Conservation (phyloP, 2,888 invertebrate species). For the Penaeus monodon region DNA sequence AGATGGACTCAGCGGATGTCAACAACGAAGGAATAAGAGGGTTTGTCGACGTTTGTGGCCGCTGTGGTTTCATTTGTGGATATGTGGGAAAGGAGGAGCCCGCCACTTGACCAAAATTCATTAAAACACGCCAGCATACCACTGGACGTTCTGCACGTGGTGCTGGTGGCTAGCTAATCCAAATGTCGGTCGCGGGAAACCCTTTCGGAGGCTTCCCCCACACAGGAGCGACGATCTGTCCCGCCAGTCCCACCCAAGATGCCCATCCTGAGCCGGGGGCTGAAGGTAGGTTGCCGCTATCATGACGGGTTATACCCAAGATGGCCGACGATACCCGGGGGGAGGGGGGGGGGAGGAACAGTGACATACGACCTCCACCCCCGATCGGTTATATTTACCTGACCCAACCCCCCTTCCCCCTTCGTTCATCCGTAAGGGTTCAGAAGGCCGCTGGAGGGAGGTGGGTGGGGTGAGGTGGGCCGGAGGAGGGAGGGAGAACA, state of each 20-base stretch:
- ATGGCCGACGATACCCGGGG: slow-evolving; percentile 23
- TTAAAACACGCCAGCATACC: slow-evolving; percentile 24
- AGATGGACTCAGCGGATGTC: slow-evolving; percentile 58
- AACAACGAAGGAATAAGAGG: slow-evolving; percentile 54
- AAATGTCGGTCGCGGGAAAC: slow-evolving; percentile 4
- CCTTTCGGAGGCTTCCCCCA: too few relatives aligned
- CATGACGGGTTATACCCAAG: slow-evolving; percentile 11
- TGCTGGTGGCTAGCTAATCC: too few relatives aligned
- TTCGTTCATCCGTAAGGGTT: neutral
- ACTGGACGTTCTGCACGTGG: neutral
- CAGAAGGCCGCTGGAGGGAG: slow-evolving; percentile 2
- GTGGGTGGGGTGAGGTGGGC: neutral
- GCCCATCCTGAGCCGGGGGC: slow-evolving; percentile 12
- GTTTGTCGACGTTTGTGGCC: slow-evolving; percentile 53
- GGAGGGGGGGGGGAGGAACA: neutral
- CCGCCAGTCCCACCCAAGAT: slow-evolving; percentile 13
- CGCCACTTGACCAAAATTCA: slow-evolving; percentile 23
- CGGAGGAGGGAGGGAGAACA: neutral
- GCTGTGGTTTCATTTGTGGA: slow-evolving; percentile 52
- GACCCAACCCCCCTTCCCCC: neutral
- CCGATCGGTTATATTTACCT: too few relatives aligned
- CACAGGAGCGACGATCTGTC: slow-evolving; percentile 19
- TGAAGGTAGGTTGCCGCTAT: slow-evolving; percentile 35
- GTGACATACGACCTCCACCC: slow-evolving; percentile 13
- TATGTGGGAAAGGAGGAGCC: slow-evolving; percentile 20